phyloP scores from a whole-genome alignment of 1,140 invertebrate genomes.

The Condylostylus longicornis region DNA sequence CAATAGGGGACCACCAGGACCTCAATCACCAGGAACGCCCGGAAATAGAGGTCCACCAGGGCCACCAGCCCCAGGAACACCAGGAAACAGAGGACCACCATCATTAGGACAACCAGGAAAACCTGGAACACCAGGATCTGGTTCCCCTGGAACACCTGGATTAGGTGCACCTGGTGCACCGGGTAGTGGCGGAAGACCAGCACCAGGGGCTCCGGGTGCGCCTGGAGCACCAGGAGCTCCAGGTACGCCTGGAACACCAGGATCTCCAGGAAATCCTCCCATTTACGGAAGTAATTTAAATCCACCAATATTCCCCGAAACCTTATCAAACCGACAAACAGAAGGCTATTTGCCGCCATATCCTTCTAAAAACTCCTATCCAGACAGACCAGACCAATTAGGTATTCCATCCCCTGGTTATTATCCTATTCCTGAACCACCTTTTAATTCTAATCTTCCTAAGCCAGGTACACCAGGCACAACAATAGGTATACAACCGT shows the following conservation, averaged over 20 bases:
- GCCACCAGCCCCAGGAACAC: conserved; percentile 4
- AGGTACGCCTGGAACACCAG: conserved; percentile 6
- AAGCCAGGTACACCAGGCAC: conserved; percentile 2
- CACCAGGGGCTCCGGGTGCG: conserved; percentile 8
- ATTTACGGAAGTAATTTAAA: not conserved
- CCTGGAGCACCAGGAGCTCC: conserved; percentile 10
- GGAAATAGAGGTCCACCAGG: conserved; percentile 8
- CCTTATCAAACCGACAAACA: conserved; percentile 19
- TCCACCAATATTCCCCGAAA: not conserved
- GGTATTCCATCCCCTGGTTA: not conserved
- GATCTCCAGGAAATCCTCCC: conserved; percentile 3
- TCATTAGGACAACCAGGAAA: conserved; percentile 16
- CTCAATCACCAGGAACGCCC: conserved; percentile 7
- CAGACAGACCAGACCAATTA: not conserved
- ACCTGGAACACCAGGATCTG: conserved; percentile 13
- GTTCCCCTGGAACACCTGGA: conserved; percentile 14
- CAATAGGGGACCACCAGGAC: conserved; percentile 10
- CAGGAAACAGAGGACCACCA: conserved; percentile 8
- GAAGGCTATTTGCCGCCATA: conserved; percentile 26
- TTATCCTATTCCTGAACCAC: not conserved
- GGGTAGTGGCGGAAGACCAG: conserved; percentile 6
- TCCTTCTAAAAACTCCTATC: not conserved
- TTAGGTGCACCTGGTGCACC: conserved; percentile 16
- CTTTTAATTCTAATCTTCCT: not conserved
- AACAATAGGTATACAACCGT: not conserved